phyloP scores from a whole-genome alignment of 2,113 vertebrate genomes.

The Xyrauchen texanus region DNA sequence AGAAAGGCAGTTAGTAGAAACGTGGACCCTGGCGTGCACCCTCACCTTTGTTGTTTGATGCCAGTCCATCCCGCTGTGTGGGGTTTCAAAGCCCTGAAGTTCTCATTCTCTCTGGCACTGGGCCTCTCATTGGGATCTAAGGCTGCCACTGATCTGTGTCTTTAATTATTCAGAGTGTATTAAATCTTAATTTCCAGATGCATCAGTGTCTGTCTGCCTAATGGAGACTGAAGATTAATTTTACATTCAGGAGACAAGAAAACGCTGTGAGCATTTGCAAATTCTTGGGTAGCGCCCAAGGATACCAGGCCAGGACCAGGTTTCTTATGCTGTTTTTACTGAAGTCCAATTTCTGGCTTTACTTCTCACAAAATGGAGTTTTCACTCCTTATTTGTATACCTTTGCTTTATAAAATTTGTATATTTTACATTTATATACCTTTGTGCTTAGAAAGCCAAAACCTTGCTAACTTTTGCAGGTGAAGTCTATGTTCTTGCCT shows the following conservation, averaged over 20 bases:
- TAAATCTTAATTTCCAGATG: conserved; percentile 78
- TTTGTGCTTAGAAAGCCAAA: no score
- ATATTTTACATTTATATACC: no score
- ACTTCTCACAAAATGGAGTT: no score
- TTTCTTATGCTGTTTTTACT: conserved; percentile 19
- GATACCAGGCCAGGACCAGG: neutral
- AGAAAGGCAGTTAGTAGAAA: conserved; percentile 29
- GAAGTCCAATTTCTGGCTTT: neutral
- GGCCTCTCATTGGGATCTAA: conserved; percentile 38
- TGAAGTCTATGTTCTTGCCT: no score
- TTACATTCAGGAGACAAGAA: conserved; percentile 68
- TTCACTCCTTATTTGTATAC: neutral
- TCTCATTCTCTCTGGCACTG: conserved; percentile 54
- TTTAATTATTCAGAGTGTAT: conserved; percentile 78
- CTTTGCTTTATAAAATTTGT: neutral
- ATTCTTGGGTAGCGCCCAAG: conserved; percentile 26
- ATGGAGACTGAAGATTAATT: conserved; percentile 71
- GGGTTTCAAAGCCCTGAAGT: conserved; percentile 58
- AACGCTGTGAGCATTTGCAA: conserved; percentile 20
- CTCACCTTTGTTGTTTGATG: conserved; percentile 36
- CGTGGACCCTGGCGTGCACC: neutral
- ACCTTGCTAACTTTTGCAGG: no score
- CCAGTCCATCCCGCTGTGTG: conserved; percentile 20
- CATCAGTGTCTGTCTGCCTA: conserved; percentile 64
- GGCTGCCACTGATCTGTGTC: conserved; percentile 59